phyloP scores from a whole-genome alignment of 2,797 vertebrate genomes.

The Microhierax caerulescens region DNA sequence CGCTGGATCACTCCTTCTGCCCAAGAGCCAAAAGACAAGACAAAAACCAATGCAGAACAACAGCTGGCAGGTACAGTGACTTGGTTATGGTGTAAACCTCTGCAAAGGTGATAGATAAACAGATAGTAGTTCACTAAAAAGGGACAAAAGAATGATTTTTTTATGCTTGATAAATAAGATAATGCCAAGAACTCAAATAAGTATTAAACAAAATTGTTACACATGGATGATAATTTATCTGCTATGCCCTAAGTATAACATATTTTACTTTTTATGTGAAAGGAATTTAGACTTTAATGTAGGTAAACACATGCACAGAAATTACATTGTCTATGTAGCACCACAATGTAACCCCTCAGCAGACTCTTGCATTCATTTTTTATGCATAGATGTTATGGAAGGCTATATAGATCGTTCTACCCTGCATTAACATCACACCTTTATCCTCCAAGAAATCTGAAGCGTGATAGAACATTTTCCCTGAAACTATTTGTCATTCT shows the following conservation, averaged over 20 bases:
- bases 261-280: background rate
- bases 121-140: background rate
- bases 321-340: background rate
- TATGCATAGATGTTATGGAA: background rate
- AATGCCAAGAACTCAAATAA: background rate
- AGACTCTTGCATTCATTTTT: background rate
- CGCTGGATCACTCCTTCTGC: background rate
- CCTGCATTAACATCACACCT: background rate
- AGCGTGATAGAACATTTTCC: background rate
- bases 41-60: background rate
- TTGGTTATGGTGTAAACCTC: background rate
- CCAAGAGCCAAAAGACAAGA: background rate
- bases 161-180: background rate
- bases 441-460: slow-evolving; percentile 33
- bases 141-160: background rate
- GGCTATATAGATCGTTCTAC: background rate
- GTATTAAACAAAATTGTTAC: background rate
- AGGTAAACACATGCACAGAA: background rate
- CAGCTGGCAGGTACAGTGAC: background rate
- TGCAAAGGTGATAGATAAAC: background rate
- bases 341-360: background rate
- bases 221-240: background rate
- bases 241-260: background rate
- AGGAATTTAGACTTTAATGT: background rate
- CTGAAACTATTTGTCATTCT: slow-evolving; percentile 44